These are phyloP conservation scores for Latrodectus elegans DNA, from an alignment of 2,888 invertebrate genomes.

Conservation along the genomic window DNA sequence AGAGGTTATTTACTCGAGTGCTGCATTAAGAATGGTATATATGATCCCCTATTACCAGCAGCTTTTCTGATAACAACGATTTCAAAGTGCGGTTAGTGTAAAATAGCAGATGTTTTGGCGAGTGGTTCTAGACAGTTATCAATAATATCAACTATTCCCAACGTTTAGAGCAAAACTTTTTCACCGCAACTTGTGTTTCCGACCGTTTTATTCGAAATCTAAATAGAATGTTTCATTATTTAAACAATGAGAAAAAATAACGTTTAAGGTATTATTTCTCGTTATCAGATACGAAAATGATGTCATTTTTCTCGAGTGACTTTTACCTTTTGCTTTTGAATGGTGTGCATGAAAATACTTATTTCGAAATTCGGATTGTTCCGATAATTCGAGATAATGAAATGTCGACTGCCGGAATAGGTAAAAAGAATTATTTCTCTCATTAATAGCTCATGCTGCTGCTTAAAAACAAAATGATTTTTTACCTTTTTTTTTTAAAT, in stretches of 20 bases:
- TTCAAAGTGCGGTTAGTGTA: conserved; percentile 50
- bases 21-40: conserved; percentile 33
- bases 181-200: not conserved
- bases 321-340: conserved; percentile 12
- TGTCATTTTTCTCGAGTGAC: conserved; percentile 17
- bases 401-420: no score
- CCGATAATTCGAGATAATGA: no score
- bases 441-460: no score
- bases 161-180: not conserved
- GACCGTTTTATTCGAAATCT: not conserved
- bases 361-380: no score
- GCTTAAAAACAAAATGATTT: no score
- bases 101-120: conserved; percentile 49
- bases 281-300: conserved; percentile 21
- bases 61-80: conserved; percentile 38
- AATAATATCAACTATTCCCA: not conserved
- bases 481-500: no score
- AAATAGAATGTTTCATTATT: not conserved
- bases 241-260: conserved; percentile 11
- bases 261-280: conserved; percentile 4
- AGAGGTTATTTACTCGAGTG: conserved; percentile 24
- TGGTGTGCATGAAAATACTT: not conserved
- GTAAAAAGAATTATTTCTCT: no score
- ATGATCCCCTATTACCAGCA: conserved; percentile 52
- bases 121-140: conserved; percentile 42